A percentile compares a stretch with the other conserved stretches of the same genome.
Evolutionary conservation across 1,140 invertebrate species (phyloP).

Genomic region (Mercenaria mercenaria): DNA sequence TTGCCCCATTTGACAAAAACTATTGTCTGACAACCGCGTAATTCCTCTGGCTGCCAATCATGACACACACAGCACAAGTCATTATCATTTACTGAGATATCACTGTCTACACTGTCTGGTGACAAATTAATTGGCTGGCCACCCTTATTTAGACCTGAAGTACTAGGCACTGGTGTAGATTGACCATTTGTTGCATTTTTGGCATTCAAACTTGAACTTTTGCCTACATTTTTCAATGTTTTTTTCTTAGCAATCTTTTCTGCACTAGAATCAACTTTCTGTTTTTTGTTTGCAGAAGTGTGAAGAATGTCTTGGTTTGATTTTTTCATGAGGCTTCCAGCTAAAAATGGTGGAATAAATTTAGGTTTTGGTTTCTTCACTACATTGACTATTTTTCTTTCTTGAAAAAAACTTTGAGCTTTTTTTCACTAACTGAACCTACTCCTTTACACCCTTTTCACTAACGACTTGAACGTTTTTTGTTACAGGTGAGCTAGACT

Average conservation of each 20-base stretch:
- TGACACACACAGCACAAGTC: conserved; percentile 42
- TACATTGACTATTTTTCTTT: background rate
- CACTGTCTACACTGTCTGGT: background rate
- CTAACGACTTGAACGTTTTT: background rate
- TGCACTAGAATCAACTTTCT: background rate
- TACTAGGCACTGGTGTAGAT: conserved; percentile 1
- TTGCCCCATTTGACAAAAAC: conserved; percentile 46
- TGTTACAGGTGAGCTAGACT: background rate
- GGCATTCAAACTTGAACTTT: background rate
- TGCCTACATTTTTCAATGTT: background rate
- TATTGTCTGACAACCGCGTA: background rate
- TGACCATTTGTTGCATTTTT: background rate
- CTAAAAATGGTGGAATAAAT: conserved; percentile 43
- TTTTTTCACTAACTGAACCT: background rate
- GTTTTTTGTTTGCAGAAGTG: background rate
- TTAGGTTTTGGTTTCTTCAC: conserved; percentile 25
- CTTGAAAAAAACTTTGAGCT: background rate
- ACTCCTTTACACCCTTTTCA: background rate
- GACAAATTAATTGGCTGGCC: background rate
- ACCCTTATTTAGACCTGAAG: background rate
- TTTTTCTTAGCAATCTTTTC: background rate
- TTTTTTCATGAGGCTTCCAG: conserved; percentile 40
- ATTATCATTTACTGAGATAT: background rate
- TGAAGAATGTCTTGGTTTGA: background rate
- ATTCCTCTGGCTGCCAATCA: background rate